These are phyloP conservation scores for Syndactyla subalaris DNA, from an alignment of 2,797 vertebrate genomes.

Conservation along the genomic window DNA sequence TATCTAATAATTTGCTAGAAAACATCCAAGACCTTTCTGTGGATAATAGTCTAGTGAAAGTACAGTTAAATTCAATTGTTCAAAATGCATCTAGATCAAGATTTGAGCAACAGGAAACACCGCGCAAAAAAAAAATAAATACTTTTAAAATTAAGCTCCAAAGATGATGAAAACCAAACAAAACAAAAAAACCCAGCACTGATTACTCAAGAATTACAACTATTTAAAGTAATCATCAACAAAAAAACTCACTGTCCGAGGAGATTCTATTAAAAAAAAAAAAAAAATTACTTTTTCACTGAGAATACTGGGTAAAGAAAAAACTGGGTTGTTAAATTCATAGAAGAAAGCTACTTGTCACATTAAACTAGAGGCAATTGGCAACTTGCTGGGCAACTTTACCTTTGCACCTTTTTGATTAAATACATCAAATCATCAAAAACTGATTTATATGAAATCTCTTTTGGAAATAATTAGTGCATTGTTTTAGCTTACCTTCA, in stretches of 20 bases:
- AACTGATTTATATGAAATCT: neutral
- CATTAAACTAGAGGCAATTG: neutral
- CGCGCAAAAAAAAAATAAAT: neutral
- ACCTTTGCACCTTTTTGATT: neutral
- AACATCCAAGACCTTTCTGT: neutral
- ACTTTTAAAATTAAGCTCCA: neutral
- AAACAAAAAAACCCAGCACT: rapidly evolving
- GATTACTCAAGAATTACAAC: neutral
- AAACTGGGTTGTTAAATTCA: neutral
- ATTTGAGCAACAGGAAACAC: neutral
- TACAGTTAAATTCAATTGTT: neutral
- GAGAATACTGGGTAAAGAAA: neutral
- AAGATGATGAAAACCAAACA: neutral
- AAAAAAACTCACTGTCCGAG: neutral
- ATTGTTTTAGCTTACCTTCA: neutral
- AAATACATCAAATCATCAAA: neutral
- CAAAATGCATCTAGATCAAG: neutral
- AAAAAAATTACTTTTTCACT: neutral
- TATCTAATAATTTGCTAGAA: neutral
- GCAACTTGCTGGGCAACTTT: neutral
- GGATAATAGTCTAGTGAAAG: neutral
- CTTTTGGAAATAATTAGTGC: neutral
- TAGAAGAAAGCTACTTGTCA: neutral
- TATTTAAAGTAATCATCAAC: neutral
- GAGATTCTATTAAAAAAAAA: neutral